Conservation (phyloP, 2,113 vertebrate species). For the Okapia johnstoni region DNA sequence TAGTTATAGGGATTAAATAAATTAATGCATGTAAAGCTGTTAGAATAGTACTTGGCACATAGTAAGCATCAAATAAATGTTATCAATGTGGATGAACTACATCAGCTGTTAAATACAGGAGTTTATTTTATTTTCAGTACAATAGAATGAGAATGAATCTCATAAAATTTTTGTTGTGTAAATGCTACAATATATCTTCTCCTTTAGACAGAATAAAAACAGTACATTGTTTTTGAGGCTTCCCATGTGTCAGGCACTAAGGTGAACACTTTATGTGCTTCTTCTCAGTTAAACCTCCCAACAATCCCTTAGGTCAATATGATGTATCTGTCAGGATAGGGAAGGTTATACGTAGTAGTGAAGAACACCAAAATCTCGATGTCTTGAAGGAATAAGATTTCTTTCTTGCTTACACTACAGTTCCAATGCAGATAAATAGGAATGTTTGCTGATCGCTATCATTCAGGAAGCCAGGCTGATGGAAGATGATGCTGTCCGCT, state of each 20-base stretch:
- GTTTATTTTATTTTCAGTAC: not conserved
- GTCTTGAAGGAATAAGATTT: not conserved
- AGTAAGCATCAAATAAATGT: not conserved
- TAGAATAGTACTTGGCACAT: not conserved
- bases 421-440: not conserved
- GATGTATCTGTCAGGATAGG: not conserved
- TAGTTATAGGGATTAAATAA: not conserved
- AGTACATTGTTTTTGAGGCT: not conserved
- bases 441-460: not conserved
- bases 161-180: not conserved
- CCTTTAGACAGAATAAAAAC: not conserved
- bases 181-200: not conserved
- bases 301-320: not conserved
- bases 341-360: not conserved
- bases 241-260: not conserved
- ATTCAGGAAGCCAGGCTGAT: not conserved
- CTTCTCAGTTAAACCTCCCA: not conserved
- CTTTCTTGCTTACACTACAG: not conserved
- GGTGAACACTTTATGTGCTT: not conserved
- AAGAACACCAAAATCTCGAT: not conserved
- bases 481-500: not conserved
- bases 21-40: not conserved
- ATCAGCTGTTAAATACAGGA: not conserved
- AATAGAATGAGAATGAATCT: not conserved
- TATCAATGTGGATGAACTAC: not conserved